These are phyloP conservation scores for Pogonognathellus flavescens DNA, from an alignment of 1,140 invertebrate species.

Conservation along the genomic window DNA sequence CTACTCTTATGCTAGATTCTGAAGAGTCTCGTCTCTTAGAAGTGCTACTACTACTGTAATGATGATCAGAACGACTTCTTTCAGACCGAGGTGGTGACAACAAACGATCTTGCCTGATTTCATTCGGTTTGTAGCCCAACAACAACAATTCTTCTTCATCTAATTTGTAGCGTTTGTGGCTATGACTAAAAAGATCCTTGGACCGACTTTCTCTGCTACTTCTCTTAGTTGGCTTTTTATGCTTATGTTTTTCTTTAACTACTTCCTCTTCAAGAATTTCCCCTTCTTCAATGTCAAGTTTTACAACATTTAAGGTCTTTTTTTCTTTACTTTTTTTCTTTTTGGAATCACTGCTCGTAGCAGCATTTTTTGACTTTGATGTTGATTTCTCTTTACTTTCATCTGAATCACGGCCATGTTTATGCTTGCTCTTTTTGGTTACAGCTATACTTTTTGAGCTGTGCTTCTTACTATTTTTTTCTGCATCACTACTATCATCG, in stretches of 20 bases:
- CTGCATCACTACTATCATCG: not conserved
- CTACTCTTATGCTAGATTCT: not conserved
- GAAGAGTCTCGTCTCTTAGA: slow-evolving; percentile 3
- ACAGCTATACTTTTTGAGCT: not conserved
- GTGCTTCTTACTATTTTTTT: not conserved
- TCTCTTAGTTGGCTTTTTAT: slow-evolving; percentile 52
- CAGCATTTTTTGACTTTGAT: slow-evolving; percentile 1
- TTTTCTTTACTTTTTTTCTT: slow-evolving; percentile 14
- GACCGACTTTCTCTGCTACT: not conserved
- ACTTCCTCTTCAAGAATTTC: slow-evolving; percentile 65
- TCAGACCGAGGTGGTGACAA: not conserved
- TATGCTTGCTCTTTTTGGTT: slow-evolving; percentile 22
- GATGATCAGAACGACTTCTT: not conserved
- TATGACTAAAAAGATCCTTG: not conserved
- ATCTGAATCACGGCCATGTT: not conserved
- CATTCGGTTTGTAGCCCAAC: slow-evolving; percentile 29
- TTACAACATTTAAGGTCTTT: not conserved
- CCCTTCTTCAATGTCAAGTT: slow-evolving; percentile 65
- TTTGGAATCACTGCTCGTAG: not conserved
- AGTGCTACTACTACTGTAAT: not conserved
- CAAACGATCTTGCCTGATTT: slow-evolving; percentile 23
- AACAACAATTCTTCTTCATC: slow-evolving; percentile 36
- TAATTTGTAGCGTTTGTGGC: slow-evolving; percentile 16
- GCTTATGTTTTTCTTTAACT: slow-evolving; percentile 68
- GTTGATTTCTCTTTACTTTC: not conserved